Evolutionary conservation across 1,140 invertebrate genomes (phyloP), one percentile per base, ranked within the genome.

Genomic region (Mylabris phalerata): DNA sequence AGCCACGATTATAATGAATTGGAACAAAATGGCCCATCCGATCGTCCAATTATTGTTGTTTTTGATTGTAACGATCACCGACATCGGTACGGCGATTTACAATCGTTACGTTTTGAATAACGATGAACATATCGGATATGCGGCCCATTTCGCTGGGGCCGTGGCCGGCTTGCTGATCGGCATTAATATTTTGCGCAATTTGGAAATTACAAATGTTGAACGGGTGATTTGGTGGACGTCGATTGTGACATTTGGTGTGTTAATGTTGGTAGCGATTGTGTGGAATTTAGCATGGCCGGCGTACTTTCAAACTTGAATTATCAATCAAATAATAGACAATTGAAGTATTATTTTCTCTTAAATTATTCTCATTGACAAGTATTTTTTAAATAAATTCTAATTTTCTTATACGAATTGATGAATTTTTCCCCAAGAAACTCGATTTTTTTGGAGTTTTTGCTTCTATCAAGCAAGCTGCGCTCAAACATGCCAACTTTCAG

Each of bases 1-100:
- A 43, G 92, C 96, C 9, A 94, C 91, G 19, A 89, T 98, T 38
- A 84, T 98, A 59, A 86, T 98, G 88, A 96, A 97, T 74, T 97
- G 91, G 88, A 78, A 79, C 39, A 89, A 96, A 76, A 95, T 96
- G 91, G 87, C 92, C 68, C 92, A 89, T 70, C 88, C 90, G 0
- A 80, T 87, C 46, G 75, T 90, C 1, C 88, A 95, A 63, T 73
- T 94, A 11, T 67, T 90, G 26, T 81, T 90, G 9, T 89, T 93
- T 65, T 60, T 92, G 0, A 69, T 90, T 0, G 79, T 95, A 50
- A 84, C 84, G 1, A 40, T 9, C 2, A 46, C 44, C 5, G 67
- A 69, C 50, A 75, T 93, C 41, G 89, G 90, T 19, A 86, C 88
- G n/a, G 90, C 92, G 1, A 77, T 93, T n/a, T 87, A 91, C 71